These are phyloP conservation scores for Cuculus canorus DNA, from an alignment of 2,797 vertebrate species.

Conservation along the genomic window DNA sequence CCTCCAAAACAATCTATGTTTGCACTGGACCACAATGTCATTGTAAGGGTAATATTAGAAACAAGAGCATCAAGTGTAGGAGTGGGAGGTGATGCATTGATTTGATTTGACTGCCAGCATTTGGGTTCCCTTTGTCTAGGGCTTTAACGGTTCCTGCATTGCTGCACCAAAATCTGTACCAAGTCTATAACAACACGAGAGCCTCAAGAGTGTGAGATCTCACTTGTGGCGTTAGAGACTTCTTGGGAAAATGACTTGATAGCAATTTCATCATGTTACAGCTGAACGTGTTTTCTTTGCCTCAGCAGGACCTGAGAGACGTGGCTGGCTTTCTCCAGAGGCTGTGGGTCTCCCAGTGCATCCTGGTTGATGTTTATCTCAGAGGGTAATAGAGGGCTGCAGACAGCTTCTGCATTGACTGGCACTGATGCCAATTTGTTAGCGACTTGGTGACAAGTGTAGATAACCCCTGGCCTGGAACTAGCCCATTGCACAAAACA, in stretches of 20 bases:
- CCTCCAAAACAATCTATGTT: neutral
- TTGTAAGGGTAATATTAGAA: conserved; percentile 44
- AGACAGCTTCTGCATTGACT: neutral
- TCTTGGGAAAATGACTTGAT: conserved; percentile 39
- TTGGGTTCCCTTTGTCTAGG: neutral
- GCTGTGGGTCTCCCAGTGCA: neutral
- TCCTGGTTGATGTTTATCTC: neutral
- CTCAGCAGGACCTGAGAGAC: neutral
- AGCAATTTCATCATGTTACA: neutral
- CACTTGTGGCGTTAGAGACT: neutral
- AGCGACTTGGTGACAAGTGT: conserved; percentile 3
- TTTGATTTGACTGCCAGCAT: neutral
- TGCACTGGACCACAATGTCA: neutral
- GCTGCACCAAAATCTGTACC: neutral
- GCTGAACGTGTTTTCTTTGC: neutral
- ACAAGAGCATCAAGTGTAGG: neutral
- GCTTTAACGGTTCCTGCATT: neutral
- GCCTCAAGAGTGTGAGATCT: neutral
- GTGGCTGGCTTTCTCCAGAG: neutral
- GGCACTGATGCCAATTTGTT: neutral
- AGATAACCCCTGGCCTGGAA: conserved; percentile 31
- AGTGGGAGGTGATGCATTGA: neutral
- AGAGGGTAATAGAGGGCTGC: neutral
- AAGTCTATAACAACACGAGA: neutral
- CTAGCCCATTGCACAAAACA: conserved; percentile 22